Percentiles rank a stretch among this genome's conserved stretches.
phyloP scores from a whole-genome alignment of 2,888 invertebrate genomes.

The Dusona sp. region DNA sequence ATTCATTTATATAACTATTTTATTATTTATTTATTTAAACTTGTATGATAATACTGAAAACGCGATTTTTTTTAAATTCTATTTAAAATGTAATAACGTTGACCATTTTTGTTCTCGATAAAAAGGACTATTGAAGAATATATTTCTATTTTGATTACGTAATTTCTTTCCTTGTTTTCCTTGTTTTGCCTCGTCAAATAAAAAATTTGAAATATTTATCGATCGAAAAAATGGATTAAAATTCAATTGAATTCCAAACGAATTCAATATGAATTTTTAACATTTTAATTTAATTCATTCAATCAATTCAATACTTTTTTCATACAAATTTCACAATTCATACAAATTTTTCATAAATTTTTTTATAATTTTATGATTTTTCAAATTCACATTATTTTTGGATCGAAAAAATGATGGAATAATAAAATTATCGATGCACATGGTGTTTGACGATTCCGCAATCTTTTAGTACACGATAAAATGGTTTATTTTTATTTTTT shows the following conservation, averaged over 20 bases:
- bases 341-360: not conserved
- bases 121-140: not conserved
- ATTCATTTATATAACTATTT: constrained; percentile 68
- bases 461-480: not conserved
- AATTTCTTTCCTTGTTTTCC: not conserved
- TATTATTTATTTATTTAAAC: constrained; percentile 32
- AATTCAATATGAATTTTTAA: too few relatives aligned
- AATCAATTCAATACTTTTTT: not conserved
- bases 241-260: too few relatives aligned
- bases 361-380: not conserved
- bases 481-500: not conserved
- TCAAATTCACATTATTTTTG: not conserved
- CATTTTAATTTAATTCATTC: too few relatives aligned
- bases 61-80: not conserved
- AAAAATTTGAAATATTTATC: too few relatives aligned
- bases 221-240: too few relatives aligned
- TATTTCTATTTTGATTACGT: too few relatives aligned
- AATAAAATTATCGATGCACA: constrained; percentile 4
- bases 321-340: not conserved
- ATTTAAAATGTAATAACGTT: too few relatives aligned
- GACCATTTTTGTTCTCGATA: not conserved
- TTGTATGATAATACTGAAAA: not conserved
- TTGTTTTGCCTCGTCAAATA: not conserved
- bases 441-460: not conserved
- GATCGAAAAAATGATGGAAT: not conserved